Evolutionary conservation across 1,140 invertebrate genomes (phyloP).

Genomic region (Papilio glaucus): DNA sequence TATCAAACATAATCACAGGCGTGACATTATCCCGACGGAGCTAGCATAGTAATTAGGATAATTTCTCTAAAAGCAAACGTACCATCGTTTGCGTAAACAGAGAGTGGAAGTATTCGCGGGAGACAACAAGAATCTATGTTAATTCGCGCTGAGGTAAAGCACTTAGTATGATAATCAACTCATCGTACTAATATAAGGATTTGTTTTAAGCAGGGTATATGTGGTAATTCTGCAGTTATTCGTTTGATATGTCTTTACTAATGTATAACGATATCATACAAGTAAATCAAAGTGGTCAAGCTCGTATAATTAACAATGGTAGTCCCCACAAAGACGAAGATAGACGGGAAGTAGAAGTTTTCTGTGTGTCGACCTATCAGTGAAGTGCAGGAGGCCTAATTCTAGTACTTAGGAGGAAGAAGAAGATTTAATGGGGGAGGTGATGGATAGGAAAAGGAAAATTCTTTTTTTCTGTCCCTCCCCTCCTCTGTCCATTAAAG

Average conservation of each 20-base stretch:
- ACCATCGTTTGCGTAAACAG: slow-evolving; percentile 25
- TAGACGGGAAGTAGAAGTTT: too few species aligned
- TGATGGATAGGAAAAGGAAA: too few species aligned
- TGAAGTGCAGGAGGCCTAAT: too few species aligned
- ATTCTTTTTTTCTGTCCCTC: too few species aligned
- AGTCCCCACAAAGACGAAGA: too few species aligned
- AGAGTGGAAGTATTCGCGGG: slow-evolving; percentile 30
- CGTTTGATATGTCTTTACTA: not conserved
- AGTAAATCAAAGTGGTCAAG: too few species aligned
- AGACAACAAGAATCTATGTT: slow-evolving; percentile 49
- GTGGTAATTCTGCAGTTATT: not conserved
- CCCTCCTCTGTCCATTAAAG: too few species aligned
- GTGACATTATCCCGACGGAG: not conserved
- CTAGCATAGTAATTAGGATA: slow-evolving; percentile 15
- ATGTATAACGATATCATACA: not conserved
- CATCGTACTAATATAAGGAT: slow-evolving; percentile 25
- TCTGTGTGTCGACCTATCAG: too few species aligned
- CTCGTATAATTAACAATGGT: too few species aligned
- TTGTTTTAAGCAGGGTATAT: not conserved
- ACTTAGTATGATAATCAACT: slow-evolving; percentile 65
- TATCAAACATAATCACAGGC: not conserved
- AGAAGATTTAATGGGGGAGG: too few species aligned
- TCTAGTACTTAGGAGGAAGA: too few species aligned
- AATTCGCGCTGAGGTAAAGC: slow-evolving; percentile 52
- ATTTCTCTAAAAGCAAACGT: slow-evolving; percentile 8